Conservation (phyloP, 2,888 invertebrate species). For the Cephus runcator region DNA sequence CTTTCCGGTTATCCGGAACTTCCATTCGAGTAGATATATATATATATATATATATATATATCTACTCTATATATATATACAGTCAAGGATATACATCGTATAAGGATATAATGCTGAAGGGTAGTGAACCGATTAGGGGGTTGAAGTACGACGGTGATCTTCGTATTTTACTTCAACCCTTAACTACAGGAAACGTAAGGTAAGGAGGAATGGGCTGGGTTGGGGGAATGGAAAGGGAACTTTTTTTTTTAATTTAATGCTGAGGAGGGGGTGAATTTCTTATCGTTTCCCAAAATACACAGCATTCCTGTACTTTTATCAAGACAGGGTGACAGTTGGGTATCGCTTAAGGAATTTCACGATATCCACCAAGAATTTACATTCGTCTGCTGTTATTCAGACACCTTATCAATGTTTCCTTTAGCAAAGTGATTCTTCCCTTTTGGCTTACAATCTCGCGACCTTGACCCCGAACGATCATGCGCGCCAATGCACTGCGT, state of each 20-base stretch:
- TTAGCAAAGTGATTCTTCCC: not conserved
- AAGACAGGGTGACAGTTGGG: not conserved
- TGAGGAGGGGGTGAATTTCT: too few relatives aligned
- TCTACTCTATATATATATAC: too few relatives aligned
- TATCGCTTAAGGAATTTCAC: not conserved
- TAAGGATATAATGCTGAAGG: not conserved
- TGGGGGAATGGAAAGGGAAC: too few relatives aligned
- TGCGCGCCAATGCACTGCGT: too few relatives aligned
- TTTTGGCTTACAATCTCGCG: not conserved
- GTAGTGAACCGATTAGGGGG: not conserved
- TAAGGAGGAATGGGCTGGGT: not conserved
- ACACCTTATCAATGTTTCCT: not conserved
- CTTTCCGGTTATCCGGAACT: not conserved
- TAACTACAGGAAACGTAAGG: not conserved
- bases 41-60: not conserved
- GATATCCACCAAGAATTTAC: not conserved
- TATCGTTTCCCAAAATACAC: too few relatives aligned
- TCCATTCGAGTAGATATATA: not conserved
- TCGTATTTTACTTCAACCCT: not conserved
- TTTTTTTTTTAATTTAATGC: too few relatives aligned
- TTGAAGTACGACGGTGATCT: not conserved
- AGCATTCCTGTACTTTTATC: not conserved
- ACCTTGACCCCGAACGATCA: not conserved
- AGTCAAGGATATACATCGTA: not conserved
- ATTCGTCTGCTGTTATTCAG: not conserved